Evolutionary conservation across 2,888 invertebrate species (phyloP), one percentile per base, ranked within the genome.

Genomic region (Agriopis marginaria): DNA sequence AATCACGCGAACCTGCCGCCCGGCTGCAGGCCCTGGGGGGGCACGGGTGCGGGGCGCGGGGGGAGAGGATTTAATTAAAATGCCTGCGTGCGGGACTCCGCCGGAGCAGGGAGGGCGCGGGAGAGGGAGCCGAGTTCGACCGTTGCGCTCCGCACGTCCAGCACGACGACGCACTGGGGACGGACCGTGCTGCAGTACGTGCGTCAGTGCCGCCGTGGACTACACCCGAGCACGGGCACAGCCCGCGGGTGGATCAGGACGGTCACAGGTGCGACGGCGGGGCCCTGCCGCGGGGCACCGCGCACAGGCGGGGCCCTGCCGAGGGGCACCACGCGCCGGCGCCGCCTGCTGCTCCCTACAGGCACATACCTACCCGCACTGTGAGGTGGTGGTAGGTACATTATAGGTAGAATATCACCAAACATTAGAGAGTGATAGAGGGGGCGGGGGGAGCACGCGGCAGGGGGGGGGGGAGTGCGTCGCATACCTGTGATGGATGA

Each of bases 401-500:
- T 32, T 5, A 3, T 1, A 32, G 32, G 32, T 32, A 32, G 32
- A 1, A 32, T 32, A 32, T 5, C 32, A 32, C 32, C 32, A 32
- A 3, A 32, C 5, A 32, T 32, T 32, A 32, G 32, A 32, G 4
- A 32, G 32, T 32, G 32, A 1, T 3, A 32, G 32, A 32, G 2
- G 32, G 32, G 3, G 0, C 32, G 32, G 32, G 32, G 32, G 32
- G 32, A 23, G n/a, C n/a, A n/a, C 4, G 32, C 3, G 32, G 32
- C 0, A 11, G 10, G 9, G 14, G 49, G 0, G 49, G 8, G 17
- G 9, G 40, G 3, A 8, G 12, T 32, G 51, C 54, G 54, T n/a
- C 54, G 54, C 54, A 40, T 40, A 40, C 54, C 56, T 56, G 71
- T 79, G 82, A 79, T 82, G 77, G 82, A 79, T 75, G 83, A 61